Evolutionary conservation across 92 coral and sea anemone species (phyloP).

Genomic region (Anthopleura xanthogrammica): DNA sequence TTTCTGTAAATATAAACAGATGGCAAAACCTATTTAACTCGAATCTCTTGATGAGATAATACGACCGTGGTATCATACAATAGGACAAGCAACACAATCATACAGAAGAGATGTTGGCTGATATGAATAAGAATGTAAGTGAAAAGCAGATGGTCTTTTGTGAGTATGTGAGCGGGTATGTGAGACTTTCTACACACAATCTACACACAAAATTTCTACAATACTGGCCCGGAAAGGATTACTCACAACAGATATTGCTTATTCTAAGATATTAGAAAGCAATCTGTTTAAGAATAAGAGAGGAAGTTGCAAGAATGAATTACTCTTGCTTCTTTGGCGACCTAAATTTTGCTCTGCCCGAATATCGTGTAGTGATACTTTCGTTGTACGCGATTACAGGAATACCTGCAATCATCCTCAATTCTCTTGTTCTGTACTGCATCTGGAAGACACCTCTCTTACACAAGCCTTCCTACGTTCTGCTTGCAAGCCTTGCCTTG

Average conservation of each 20-base stretch:
- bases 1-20: too few species aligned
- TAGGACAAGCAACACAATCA: too few species aligned
- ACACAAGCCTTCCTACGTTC: constrained; percentile 23
- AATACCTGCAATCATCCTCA: background rate
- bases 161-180: too few species aligned
- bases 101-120: too few species aligned
- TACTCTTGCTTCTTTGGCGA: background rate
- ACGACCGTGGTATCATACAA: too few species aligned
- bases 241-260: background rate
- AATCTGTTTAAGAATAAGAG: background rate
- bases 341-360: background rate
- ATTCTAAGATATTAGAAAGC: background rate
- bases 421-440: constrained; percentile 8
- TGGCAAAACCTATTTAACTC: background rate
- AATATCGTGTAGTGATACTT: background rate
- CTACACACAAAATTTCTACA: too few species aligned
- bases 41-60: too few species aligned
- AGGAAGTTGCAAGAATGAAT: background rate
- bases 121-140: too few species aligned
- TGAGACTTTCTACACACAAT: too few species aligned
- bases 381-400: background rate
- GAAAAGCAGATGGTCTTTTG: too few species aligned
- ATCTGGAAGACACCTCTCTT: constrained; percentile 27
- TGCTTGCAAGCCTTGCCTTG: constrained; percentile 7
- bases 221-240: too few species aligned